A percentile compares a stretch with the other conserved stretches of the same genome.
phyloP scores from a whole-genome alignment of 1,140 invertebrate species.

The Epicauta chinensis region DNA sequence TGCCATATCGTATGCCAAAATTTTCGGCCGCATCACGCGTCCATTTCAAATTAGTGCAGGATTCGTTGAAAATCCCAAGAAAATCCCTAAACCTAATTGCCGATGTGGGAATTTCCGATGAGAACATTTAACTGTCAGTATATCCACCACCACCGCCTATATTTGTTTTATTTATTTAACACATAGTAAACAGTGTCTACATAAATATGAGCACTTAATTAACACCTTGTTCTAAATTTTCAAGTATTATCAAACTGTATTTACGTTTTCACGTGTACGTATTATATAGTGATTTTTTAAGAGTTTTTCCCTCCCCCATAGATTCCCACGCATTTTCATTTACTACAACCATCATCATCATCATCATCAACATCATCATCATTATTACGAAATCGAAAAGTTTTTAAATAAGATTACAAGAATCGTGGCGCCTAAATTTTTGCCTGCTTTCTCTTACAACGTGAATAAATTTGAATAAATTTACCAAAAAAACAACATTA shows the following conservation, averaged over 20 bases:
- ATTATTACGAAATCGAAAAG: too few relatives aligned
- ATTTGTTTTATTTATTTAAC: constrained; percentile 16
- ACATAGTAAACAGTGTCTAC: constrained; percentile 12
- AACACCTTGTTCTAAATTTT: constrained; percentile 18
- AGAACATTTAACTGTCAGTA: constrained; percentile 5
- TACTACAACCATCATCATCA: too few relatives aligned
- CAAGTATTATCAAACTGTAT: constrained; percentile 14
- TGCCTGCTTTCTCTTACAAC: neutral
- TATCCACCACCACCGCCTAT: constrained; percentile 8
- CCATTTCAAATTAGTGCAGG: too few relatives aligned
- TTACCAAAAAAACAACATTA: neutral
- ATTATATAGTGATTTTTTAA: constrained; percentile 12
- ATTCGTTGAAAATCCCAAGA: too few relatives aligned
- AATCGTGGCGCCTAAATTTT: constrained; percentile 9
- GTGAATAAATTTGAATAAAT: constrained; percentile 7
- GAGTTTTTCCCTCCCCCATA: too few relatives aligned
- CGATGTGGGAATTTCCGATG: constrained; percentile 16
- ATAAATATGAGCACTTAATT: constrained; percentile 13
- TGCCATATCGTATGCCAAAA: too few relatives aligned
- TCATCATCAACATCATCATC: too few relatives aligned
- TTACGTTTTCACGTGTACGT: constrained; percentile 12
- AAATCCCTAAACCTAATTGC: too few relatives aligned
- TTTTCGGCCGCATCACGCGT: too few relatives aligned
- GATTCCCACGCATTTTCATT: constrained; percentile 7
- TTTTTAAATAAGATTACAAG: too few relatives aligned